phyloP scores from a whole-genome alignment of 2,888 invertebrate genomes.

The Blera fallax region DNA sequence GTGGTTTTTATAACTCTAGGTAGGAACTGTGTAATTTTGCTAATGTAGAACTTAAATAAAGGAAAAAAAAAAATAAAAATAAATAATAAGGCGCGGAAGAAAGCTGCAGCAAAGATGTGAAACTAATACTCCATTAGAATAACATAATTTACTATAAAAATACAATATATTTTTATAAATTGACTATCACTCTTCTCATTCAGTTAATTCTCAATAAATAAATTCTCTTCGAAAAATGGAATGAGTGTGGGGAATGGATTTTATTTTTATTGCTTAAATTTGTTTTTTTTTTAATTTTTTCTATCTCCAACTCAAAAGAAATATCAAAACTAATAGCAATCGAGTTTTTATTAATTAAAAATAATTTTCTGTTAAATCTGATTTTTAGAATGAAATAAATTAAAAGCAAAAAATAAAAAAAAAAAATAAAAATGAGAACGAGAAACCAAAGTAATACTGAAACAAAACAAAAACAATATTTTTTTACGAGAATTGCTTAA shows the following conservation, averaged over 20 bases:
- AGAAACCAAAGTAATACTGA: conserved; percentile 13
- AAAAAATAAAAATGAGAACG: background rate
- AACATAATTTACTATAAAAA: conserved; percentile 55
- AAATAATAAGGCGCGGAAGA: conserved; percentile 12
- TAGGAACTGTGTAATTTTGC: conserved; percentile 68
- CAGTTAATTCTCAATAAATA: background rate
- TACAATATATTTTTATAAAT: conserved; percentile 49
- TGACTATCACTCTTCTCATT: conserved; percentile 25
- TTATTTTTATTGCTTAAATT: background rate
- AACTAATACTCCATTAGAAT: conserved; percentile 56
- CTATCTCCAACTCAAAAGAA: background rate
- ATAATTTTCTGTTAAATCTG: background rate
- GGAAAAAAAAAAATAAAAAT: background rate
- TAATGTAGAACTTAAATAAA: conserved; percentile 39
- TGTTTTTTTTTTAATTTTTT: too few species aligned
- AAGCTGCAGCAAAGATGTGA: conserved; percentile 34
- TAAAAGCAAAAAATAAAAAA: conserved; percentile 8
- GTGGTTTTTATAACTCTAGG: conserved; percentile 67
- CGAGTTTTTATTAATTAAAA: background rate
- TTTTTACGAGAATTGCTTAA: conserved; percentile 63
- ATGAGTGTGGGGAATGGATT: background rate
- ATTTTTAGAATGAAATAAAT: conserved; percentile 36
- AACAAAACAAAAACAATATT: conserved; percentile 31
- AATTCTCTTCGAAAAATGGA: background rate
- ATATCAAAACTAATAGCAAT: conserved; percentile 43